Percentiles rank a stretch among this genome's conserved stretches.
Evolutionary conservation across 2,113 vertebrate genomes (phyloP).

Genomic region (Nesogale talazaci): DNA sequence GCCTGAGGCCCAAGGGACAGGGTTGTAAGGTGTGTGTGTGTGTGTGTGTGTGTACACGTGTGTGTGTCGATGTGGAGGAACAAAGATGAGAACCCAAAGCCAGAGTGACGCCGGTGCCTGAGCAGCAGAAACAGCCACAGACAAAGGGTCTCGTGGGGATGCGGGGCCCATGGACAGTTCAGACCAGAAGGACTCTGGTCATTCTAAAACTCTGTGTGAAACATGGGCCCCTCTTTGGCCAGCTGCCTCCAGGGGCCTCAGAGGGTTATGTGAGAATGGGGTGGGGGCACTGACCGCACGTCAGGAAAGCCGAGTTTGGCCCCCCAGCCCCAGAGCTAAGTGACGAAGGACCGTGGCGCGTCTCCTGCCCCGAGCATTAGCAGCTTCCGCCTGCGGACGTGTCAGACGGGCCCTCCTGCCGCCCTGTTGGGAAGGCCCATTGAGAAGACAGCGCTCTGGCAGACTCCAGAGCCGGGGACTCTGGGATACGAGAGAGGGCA

Average conservation of each 20-base stretch:
- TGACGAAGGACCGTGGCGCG: not conserved
- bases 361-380: no score
- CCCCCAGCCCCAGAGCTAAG: not conserved
- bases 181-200: not conserved
- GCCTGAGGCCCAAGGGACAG: not conserved
- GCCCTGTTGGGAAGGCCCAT: not conserved
- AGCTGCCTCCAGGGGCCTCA: accelerated
- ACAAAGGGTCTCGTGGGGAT: no score
- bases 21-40: not conserved
- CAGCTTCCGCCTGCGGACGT: not conserved
- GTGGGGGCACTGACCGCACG: accelerated
- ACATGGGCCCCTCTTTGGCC: not conserved
- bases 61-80: not conserved
- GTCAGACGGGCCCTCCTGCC: not conserved
- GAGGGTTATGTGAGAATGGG: accelerated
- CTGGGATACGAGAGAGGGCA: not conserved
- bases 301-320: no score
- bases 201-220: not conserved
- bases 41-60: not conserved
- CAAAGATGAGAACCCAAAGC: not conserved
- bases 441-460: not conserved
- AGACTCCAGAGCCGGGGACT: not conserved
- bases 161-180: not conserved
- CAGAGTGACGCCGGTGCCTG: not conserved
- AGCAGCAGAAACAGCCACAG: no score